These are phyloP conservation scores for Andrena minutula DNA, from an alignment of 2,888 invertebrate species.

Conservation along the genomic window DNA sequence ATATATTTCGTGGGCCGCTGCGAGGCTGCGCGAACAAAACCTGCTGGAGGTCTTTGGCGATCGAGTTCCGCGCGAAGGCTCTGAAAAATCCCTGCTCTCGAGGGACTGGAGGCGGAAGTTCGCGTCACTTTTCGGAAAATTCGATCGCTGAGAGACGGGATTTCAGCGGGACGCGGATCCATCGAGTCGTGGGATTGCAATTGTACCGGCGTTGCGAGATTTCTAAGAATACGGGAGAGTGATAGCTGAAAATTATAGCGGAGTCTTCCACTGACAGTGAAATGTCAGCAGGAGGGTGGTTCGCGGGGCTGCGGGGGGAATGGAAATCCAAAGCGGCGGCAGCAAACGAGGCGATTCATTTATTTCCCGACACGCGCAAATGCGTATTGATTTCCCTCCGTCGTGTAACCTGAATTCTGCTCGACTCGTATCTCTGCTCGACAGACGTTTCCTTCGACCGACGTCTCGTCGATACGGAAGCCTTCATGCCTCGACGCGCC, in stretches of 20 bases:
- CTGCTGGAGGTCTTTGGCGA: background rate
- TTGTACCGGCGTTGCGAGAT: background rate
- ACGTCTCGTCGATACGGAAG: slow-evolving; percentile 11
- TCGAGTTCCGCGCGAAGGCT: background rate
- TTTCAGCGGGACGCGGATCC: background rate
- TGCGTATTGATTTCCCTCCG: slow-evolving; percentile 51
- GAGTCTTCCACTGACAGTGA: background rate
- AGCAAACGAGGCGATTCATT: slow-evolving; percentile 50
- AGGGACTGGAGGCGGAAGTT: background rate
- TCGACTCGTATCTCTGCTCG: slow-evolving; percentile 7
- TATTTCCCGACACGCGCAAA: slow-evolving; percentile 45
- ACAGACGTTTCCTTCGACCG: slow-evolving; percentile 15
- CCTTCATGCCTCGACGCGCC: background rate
- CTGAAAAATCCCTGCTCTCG: background rate
- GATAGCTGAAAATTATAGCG: slow-evolving; percentile 37
- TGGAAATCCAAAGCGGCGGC: slow-evolving; percentile 19
- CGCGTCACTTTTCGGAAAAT: background rate
- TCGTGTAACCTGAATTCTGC: slow-evolving; percentile 19
- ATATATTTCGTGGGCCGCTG: slow-evolving; percentile 11
- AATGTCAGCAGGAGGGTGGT: slow-evolving; percentile 12
- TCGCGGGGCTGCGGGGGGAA: slow-evolving; percentile 11
- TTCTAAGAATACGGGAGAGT: slow-evolving; percentile 10
- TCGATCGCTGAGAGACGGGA: background rate
- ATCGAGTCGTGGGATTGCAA: slow-evolving; percentile 8
- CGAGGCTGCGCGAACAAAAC: background rate